A percentile compares a stretch with the other conserved stretches of the same genome.
Evolutionary conservation across 2,113 vertebrate genomes (phyloP).

Genomic region (Gallinago jamesoni): DNA sequence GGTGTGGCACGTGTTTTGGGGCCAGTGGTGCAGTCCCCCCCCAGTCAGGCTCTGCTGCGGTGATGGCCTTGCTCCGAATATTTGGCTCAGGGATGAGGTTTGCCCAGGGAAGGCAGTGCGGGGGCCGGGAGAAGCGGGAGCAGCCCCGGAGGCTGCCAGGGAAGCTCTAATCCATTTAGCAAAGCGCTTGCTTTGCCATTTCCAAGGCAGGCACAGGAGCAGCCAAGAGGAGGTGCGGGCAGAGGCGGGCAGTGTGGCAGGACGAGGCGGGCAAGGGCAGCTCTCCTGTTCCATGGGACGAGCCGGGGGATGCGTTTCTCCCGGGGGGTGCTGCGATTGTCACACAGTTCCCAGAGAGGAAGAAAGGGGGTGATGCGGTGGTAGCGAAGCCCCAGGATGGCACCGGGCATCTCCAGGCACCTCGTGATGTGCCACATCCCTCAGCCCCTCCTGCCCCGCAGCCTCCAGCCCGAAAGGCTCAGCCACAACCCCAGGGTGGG

Average conservation of each 20-base stretch:
- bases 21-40: fast-evolving
- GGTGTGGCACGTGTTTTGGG: background rate
- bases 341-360: background rate
- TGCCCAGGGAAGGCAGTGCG: background rate
- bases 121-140: background rate
- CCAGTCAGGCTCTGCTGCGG: fast-evolving
- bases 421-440: background rate
- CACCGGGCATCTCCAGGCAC: background rate
- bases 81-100: background rate
- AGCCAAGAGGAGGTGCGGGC: background rate
- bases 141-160: background rate
- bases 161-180: slow-evolving; percentile 56
- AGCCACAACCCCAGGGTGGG: background rate
- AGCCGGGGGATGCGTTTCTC: background rate
- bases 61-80: fast-evolving
- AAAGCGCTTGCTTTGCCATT: slow-evolving; percentile 15
- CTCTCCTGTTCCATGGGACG: background rate
- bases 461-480: fast-evolving
- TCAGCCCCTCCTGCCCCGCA: background rate
- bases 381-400: background rate
- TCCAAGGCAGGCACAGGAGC: background rate
- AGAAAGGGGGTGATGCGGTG: fast-evolving
- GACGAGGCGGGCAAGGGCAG: background rate
- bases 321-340: background rate
- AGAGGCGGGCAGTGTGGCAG: background rate